A percentile compares a stretch with the other conserved stretches of the same genome.
Conservation (phyloP, 2,797 vertebrate species). For the Microchirus variegatus region DNA sequence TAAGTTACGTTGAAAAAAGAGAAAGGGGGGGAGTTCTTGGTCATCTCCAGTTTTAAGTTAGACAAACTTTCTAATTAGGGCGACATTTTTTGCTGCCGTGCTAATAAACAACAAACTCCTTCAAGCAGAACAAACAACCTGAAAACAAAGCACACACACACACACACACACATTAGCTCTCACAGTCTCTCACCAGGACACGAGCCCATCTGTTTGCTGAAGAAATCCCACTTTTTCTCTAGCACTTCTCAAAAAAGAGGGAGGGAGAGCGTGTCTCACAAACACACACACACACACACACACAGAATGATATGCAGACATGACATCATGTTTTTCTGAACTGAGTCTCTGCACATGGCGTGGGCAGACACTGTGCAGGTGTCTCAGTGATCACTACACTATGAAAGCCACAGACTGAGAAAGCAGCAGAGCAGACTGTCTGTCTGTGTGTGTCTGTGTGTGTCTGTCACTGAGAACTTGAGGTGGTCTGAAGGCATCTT, state of each 20-base stretch:
- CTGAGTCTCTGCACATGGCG: constrained; percentile 57
- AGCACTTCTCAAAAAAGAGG: constrained; percentile 41
- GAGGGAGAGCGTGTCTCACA: constrained; percentile 27
- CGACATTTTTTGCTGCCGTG: constrained; percentile 60
- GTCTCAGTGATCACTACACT: constrained; percentile 51
- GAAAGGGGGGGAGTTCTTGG: background rate
- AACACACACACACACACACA: constrained; percentile 39
- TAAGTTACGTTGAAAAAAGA: background rate
- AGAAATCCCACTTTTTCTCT: constrained; percentile 39
- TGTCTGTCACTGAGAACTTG: constrained; percentile 59
- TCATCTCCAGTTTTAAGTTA: constrained; percentile 48
- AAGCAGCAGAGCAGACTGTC: constrained; percentile 32
- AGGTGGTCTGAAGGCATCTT: constrained; percentile 48
- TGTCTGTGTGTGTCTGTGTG: constrained; percentile 16
- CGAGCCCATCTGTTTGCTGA: constrained; percentile 68
- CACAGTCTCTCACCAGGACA: constrained; percentile 54
- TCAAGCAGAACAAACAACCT: constrained; percentile 71
- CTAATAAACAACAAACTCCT: constrained; percentile 65
- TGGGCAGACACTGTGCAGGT: constrained; percentile 54
- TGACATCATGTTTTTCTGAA: constrained; percentile 70
- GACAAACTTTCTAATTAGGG: constrained; percentile 67
- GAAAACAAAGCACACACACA: constrained; percentile 40
- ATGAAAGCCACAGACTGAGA: constrained; percentile 40
- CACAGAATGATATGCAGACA: constrained; percentile 56
- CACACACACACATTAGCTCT: constrained; percentile 15